Conservation (phyloP, 92 coral and sea anemone genomes). For the Phenganax stokvisi region DNA sequence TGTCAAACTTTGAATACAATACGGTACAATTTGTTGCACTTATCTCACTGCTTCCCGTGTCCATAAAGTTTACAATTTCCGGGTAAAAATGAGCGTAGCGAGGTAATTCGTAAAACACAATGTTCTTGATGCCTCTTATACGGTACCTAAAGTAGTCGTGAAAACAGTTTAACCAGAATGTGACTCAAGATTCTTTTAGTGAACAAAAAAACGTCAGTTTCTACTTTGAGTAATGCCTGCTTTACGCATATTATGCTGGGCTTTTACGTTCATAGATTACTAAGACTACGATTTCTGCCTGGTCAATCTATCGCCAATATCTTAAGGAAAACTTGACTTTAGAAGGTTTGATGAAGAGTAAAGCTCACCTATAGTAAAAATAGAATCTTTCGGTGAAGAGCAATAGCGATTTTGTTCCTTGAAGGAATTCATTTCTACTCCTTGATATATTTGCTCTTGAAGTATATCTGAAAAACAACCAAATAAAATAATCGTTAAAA, state of each 20-base stretch:
- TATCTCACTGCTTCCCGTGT: slow-evolving; percentile 46
- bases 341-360: too few species aligned
- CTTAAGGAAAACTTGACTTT: too few species aligned
- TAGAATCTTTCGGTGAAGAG: slow-evolving; percentile 90
- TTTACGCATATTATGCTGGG: too few species aligned
- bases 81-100: slow-evolving; percentile 83
- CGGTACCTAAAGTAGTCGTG: slow-evolving; percentile 57
- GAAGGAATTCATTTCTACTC: slow-evolving; percentile 68
- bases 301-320: not conserved
- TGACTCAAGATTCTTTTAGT: not conserved
- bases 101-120: slow-evolving; percentile 86
- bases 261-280: not conserved
- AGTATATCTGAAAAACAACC: slow-evolving; percentile 53
- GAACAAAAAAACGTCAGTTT: too few species aligned
- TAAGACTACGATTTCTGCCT: not conserved
- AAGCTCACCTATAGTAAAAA: slow-evolving; percentile 74
- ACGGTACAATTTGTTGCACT: slow-evolving; percentile 65
- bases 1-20: slow-evolving; percentile 68
- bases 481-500: not conserved
- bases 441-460: slow-evolving; percentile 69
- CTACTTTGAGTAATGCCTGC: too few species aligned
- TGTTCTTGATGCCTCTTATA: slow-evolving; percentile 84
- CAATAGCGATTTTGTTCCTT: slow-evolving; percentile 62
- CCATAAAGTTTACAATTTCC: slow-evolving; percentile 77
- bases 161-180: not conserved